Evolutionary conservation across 1,140 invertebrate species (phyloP).

Genomic region (Periplaneta americana): DNA sequence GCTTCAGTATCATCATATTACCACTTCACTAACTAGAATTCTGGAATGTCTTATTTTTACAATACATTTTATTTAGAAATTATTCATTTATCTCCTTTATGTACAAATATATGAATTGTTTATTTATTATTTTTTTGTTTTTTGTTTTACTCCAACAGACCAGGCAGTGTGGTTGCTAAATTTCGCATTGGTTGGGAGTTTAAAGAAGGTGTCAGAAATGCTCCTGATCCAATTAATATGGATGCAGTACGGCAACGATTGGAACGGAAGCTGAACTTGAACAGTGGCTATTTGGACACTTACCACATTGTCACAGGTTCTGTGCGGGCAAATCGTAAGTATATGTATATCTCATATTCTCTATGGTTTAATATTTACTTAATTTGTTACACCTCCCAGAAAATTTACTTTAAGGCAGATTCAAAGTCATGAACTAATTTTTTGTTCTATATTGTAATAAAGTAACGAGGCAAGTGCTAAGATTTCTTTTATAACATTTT

Average conservation of each 20-base stretch:
- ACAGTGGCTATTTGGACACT: constrained; percentile 45
- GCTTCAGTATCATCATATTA: no score
- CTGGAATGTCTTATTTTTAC: constrained; percentile 16
- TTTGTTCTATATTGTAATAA: no score
- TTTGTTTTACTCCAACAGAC: constrained; percentile 34
- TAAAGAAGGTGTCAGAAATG: constrained; percentile 41
- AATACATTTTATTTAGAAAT: constrained; percentile 11
- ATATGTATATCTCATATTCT: no score
- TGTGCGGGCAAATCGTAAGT: constrained; percentile 36
- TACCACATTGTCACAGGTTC: constrained; percentile 46
- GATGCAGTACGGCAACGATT: constrained; percentile 42
- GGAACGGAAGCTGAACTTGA: constrained; percentile 38
- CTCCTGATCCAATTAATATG: constrained; percentile 44
- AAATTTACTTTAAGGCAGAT: no score
- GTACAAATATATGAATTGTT: not conserved
- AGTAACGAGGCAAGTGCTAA: no score
- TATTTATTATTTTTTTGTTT: not conserved
- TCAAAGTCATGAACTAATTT: no score
- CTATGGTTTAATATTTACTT: no score
- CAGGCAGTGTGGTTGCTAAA: constrained; percentile 54
- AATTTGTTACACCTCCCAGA: no score
- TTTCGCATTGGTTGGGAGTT: constrained; percentile 57
- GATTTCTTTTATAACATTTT: no score
- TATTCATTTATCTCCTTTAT: not conserved
- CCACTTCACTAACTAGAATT: no score